Conservation (phyloP, 2,797 vertebrate genomes). For the Epinephelus coioides region DNA sequence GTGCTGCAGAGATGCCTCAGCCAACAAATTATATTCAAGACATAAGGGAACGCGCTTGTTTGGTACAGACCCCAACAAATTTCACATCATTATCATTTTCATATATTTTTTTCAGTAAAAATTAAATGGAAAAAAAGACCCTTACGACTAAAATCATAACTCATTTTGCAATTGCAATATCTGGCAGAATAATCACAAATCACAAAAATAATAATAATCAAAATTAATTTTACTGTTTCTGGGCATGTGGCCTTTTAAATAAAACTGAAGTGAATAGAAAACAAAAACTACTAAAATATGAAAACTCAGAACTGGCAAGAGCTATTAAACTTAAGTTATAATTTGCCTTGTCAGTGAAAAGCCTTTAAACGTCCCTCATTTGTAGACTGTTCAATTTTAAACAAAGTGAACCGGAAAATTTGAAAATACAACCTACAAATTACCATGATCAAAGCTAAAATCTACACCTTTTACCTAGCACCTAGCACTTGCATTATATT, state of each 20-base stretch:
- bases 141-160: too few relatives aligned
- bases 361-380: background rate
- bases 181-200: too few relatives aligned
- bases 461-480: background rate
- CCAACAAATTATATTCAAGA: too few relatives aligned
- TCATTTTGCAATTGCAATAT: too few relatives aligned
- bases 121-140: too few relatives aligned
- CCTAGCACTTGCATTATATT: background rate
- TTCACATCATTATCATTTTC: too few relatives aligned
- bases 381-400: background rate
- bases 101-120: too few relatives aligned
- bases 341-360: background rate
- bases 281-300: background rate
- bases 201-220: too few relatives aligned
- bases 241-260: background rate
- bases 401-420: background rate
- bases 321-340: background rate
- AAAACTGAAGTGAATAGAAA: background rate
- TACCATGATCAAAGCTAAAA: background rate
- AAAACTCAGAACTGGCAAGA: background rate
- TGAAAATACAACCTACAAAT: background rate
- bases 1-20: too few relatives aligned
- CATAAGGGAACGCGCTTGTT: too few relatives aligned
- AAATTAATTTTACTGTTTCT: background rate
- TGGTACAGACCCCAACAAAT: too few relatives aligned